Percentiles rank a stretch among this genome's conserved stretches.
phyloP scores from a whole-genome alignment of 2,888 invertebrate genomes.

The Dasypolia templi region DNA sequence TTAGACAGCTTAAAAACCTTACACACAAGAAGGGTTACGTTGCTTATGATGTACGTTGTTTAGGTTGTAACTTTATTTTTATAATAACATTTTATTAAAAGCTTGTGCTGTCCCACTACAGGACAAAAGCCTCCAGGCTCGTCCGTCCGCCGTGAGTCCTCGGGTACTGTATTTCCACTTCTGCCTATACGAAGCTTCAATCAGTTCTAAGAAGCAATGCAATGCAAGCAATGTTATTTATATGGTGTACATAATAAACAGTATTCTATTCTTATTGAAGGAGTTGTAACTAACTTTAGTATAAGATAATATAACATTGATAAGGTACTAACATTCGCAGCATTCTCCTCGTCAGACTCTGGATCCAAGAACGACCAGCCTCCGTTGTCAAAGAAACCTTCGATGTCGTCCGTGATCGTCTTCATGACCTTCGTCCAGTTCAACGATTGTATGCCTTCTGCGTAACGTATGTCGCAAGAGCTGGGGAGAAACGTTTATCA shows the following conservation, averaged over 20 bases:
- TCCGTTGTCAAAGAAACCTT: slow-evolving; percentile 99
- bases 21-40: not conserved
- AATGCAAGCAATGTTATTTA: no score
- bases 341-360: slow-evolving; percentile 94
- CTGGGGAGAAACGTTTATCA: slow-evolving; percentile 82
- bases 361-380: slow-evolving; percentile 99
- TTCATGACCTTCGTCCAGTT: slow-evolving; percentile 99
- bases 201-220: no score
- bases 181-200: not conserved
- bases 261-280: not conserved
- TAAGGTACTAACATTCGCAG: slow-evolving; percentile 70
- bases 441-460: slow-evolving; percentile 99
- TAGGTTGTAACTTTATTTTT: not conserved
- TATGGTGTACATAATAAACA: no score
- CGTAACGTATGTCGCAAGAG: slow-evolving; percentile 98
- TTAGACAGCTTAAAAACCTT: not conserved
- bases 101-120: no score
- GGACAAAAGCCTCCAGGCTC: not conserved
- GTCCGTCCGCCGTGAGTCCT: no score
- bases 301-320: not conserved
- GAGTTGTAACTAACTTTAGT: not conserved
- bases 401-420: slow-evolving; percentile 99
- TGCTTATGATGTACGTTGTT: not conserved
- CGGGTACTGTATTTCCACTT: no score
- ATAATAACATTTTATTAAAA: no score